A percentile compares a stretch with the other conserved stretches of the same genome.
Conservation (phyloP, 1,140 invertebrate genomes). For the Hetaerina americana region DNA sequence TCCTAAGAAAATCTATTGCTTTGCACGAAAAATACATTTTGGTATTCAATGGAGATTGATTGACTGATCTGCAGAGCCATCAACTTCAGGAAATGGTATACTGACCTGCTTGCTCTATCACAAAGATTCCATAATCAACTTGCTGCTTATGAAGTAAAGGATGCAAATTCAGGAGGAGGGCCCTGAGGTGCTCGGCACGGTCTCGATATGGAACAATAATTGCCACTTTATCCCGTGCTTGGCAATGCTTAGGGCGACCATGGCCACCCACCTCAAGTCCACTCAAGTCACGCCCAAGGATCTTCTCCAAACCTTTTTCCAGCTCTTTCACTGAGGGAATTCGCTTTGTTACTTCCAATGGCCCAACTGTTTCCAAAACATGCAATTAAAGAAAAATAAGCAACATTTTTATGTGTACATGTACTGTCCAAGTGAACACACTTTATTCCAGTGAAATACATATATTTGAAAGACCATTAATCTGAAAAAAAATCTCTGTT, state of each 20-base stretch:
- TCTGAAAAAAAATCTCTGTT: too few species aligned
- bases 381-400: too few species aligned
- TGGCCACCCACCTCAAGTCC: conserved; percentile 54
- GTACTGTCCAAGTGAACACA: too few species aligned
- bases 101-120: conserved; percentile 82
- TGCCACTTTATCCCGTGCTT: conserved; percentile 62
- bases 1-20: not conserved
- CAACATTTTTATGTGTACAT: too few species aligned
- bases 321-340: not conserved
- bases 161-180: conserved; percentile 79
- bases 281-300: conserved; percentile 20
- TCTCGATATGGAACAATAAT: conserved; percentile 83
- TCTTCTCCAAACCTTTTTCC: not conserved
- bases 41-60: not conserved
- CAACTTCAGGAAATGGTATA: conserved; percentile 1
- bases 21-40: not conserved
- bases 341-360: not conserved
- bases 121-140: conserved; percentile 84
- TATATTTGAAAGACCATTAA: too few species aligned
- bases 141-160: conserved; percentile 81
- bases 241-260: conserved; percentile 61
- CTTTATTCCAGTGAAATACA: too few species aligned
- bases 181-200: conserved; percentile 64
- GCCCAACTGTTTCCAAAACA: not conserved
- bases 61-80: not conserved